Percentiles rank a stretch among this genome's conserved stretches.
Evolutionary conservation across 2,113 vertebrate species (phyloP).

Genomic region (Odontesthes bonariensis): DNA sequence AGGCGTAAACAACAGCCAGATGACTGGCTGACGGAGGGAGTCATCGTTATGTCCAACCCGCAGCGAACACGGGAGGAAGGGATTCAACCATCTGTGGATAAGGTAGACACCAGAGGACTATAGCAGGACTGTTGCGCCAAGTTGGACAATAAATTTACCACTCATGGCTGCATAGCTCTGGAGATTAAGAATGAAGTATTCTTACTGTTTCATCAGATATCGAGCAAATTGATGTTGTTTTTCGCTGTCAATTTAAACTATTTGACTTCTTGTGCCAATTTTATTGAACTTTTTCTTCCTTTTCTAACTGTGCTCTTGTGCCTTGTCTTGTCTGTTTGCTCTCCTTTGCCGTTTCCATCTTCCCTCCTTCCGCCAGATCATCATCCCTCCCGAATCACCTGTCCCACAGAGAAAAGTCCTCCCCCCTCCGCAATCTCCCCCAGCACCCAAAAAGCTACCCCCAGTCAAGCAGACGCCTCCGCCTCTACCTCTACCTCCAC

Average conservation of each 20-base stretch:
- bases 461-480: constrained; percentile 69
- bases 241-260: constrained; percentile 1
- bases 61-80: constrained; percentile 82
- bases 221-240: neutral
- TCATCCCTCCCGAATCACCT: constrained; percentile 89
- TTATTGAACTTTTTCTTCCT: constrained; percentile 14
- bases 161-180: constrained; percentile 9
- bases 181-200: neutral
- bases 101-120: constrained; percentile 69
- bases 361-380: constrained; percentile 83
- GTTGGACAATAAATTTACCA: constrained; percentile 8
- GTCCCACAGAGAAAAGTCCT: constrained; percentile 85
- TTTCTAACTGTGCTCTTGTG: constrained; percentile 24
- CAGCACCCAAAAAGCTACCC: constrained; percentile 68
- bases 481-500: constrained; percentile 64
- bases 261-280: neutral
- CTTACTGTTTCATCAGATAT: neutral
- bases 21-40: constrained; percentile 93
- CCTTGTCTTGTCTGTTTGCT: constrained; percentile 47
- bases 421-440: constrained; percentile 81
- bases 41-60: constrained; percentile 91
- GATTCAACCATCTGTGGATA: constrained; percentile 88
- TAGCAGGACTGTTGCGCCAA: constrained; percentile 5
- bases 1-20: constrained; percentile 80
- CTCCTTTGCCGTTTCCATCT: constrained; percentile 52